Conservation (phyloP, 2,888 invertebrate species). For the Zele albiditarsus region DNA sequence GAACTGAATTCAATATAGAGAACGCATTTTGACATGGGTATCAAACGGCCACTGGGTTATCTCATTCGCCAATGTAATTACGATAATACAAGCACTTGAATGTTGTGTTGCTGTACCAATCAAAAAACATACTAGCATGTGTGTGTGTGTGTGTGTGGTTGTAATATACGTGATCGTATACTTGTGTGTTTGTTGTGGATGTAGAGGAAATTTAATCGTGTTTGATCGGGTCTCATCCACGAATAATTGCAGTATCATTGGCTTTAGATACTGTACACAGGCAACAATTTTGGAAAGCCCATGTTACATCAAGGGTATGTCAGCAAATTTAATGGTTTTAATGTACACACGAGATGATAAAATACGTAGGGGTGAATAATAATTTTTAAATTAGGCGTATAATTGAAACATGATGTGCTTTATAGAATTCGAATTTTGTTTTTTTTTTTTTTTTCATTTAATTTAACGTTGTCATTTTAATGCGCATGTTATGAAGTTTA, state of each 20-base stretch:
- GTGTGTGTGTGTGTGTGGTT: neutral
- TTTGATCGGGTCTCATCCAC: conserved; percentile 40
- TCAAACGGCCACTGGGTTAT: neutral
- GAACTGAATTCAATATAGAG: neutral
- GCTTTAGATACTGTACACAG: neutral
- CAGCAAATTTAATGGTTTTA: no score
- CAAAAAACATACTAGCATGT: neutral
- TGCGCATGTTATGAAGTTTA: no score
- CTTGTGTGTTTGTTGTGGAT: neutral
- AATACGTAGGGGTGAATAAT: no score
- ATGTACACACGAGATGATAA: no score
- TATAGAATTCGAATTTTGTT: no score
- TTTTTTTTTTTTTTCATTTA: no score
- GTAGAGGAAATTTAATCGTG: conserved; percentile 38
- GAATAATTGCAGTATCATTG: conserved; percentile 46
- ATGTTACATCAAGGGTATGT: neutral
- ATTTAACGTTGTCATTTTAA: no score
- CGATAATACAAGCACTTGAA: neutral
- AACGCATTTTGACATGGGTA: neutral
- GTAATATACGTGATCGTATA: neutral
- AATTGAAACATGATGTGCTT: no score
- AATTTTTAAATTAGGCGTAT: no score
- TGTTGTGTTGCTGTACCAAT: neutral
- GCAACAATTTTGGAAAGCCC: neutral
- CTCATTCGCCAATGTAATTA: neutral